Base-by-base conservation (phyloP, 2,113 vertebrate species). In the Triplophysa tibetana region DNA sequence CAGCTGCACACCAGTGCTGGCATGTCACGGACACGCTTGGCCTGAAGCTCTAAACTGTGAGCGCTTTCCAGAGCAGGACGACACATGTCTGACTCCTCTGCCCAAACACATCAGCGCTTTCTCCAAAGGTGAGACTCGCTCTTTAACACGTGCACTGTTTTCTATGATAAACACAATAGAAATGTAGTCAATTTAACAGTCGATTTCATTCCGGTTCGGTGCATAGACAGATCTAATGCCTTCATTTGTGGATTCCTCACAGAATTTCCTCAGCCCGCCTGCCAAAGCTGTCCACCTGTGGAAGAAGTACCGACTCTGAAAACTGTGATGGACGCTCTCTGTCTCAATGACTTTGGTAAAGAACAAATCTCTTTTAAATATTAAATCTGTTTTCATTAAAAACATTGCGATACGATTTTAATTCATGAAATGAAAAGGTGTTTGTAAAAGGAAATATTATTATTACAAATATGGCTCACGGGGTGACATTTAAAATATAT, bases 311-410 rank as follows among this genome's bases (percentile, higher is more conserved):
- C 92, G 24, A 85, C 90, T 0, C 76, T 93, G 68, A 95, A 91
- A 85, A 91, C 82, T n/a, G 86, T 94, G 58, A 85, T 96, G 10
- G 91, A 94, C 75, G 88, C 91, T 64, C 93, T 96, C 83, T 97
- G 95, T 81, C 88, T 86, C 67, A 91, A 87, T 85, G 93, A 94
- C 82, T 97, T 96, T 80, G 95, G 95, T 96, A 91, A 90, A 93
- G 85, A 63, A 41, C 50, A 70, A 16, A 24, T 12, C 29, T 45
- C 1, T 26, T 38, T 38, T 7, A 1, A 16, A 67, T 21, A 43
- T 21, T 2, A 9, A 24, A 45, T 11, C 43, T 58, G 50, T 17
- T 52, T 38, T 5, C 16, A 17, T 5, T 21, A 56, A n/a, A 8
- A n/a, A 21, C 17, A n/a, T 19, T n/a, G 16, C 17, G 16, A 52